Evolutionary conservation across 1,140 invertebrate species (phyloP).

Genomic region (Dendroctonus valens): DNA sequence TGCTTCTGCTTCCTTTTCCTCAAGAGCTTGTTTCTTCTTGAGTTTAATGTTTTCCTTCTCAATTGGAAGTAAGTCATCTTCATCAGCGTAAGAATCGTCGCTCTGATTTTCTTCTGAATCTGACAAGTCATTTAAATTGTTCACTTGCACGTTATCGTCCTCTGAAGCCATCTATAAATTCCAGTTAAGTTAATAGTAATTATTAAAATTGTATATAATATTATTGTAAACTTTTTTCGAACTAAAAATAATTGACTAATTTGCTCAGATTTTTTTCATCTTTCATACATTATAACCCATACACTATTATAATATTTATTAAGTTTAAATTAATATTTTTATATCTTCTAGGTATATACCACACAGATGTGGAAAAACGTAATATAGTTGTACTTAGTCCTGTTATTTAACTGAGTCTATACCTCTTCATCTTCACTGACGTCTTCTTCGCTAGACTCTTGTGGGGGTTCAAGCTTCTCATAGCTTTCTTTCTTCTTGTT

Average conservation of each 20-base stretch:
- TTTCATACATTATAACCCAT: not conserved
- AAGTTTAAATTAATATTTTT: too few relatives aligned
- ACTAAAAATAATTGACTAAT: not conserved
- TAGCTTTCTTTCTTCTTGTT: constrained; percentile 37
- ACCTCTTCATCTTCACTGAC: constrained; percentile 11
- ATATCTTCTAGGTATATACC: not conserved
- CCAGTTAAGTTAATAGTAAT: not conserved
- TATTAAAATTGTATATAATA: not conserved
- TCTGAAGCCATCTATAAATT: constrained; percentile 14
- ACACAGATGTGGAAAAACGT: not conserved
- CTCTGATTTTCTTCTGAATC: constrained; percentile 51
- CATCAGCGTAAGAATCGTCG: constrained; percentile 36
- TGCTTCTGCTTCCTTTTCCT: constrained; percentile 74
- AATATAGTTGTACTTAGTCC: not conserved
- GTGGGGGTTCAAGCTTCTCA: constrained; percentile 21
- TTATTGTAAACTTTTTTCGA: not conserved
- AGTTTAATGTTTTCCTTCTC: constrained; percentile 83
- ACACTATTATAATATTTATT: not conserved
- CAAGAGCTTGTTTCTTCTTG: constrained; percentile 68
- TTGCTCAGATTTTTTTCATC: constrained; percentile 1
- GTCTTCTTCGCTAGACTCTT: not conserved
- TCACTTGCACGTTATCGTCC: constrained; percentile 45
- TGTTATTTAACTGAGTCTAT: not conserved
- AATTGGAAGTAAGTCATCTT: constrained; percentile 69
- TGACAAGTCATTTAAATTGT: constrained; percentile 53